Base-by-base conservation (phyloP, 2,888 invertebrate species). In the Hirtodrosophila cameraria region DNA sequence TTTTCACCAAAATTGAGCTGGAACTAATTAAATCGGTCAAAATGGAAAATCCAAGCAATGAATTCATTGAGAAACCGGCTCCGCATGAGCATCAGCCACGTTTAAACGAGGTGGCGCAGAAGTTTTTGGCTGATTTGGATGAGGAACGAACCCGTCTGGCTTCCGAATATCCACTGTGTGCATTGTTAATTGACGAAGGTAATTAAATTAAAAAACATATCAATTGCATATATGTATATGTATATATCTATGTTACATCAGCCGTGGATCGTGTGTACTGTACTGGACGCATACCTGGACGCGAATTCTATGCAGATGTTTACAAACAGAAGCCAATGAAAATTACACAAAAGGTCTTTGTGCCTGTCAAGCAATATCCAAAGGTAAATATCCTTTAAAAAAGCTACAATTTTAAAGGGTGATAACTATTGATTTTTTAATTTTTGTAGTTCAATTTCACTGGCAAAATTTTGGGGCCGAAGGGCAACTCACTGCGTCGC, bases 381-480 rank as follows among this genome's bases (percentile, higher is more conserved):
- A 90, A 89, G 75, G 89, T 88, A 42, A 39, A 12, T 18, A n/a
- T 1, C 2, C 1, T 5, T 20, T 11, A 8, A 8, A 6, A 6
- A 5, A n/a, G 13, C 12, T 6, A 1, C 0, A 23, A 4, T 1
- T 4, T 1, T 2, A 0, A n/a, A n/a, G n/a, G n/a, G n/a, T n/a
- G n/a, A n/a, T 13, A 1, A 8, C 11, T 23, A 16, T 8, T 0
- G 2, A 7, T 20, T 2, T 13, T 7, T 2, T 1, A 7, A 9
- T 18, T 9, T 48, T 35, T 50, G 13, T 92, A 97, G 97, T 97
- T 97, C 90, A 98, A 98, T 92, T 98, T 98, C 91, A 97, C 97
- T 65, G 98, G 98, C 1, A 97, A 98, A 92, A 93, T 98, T 43
- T 92, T 98, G 78, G 98, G 98, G 0, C 98, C 97, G 9, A 97